A percentile compares a stretch with the other conserved stretches of the same genome.
Conservation (phyloP, 1,140 invertebrate genomes). For the Bombus fervidus region DNA sequence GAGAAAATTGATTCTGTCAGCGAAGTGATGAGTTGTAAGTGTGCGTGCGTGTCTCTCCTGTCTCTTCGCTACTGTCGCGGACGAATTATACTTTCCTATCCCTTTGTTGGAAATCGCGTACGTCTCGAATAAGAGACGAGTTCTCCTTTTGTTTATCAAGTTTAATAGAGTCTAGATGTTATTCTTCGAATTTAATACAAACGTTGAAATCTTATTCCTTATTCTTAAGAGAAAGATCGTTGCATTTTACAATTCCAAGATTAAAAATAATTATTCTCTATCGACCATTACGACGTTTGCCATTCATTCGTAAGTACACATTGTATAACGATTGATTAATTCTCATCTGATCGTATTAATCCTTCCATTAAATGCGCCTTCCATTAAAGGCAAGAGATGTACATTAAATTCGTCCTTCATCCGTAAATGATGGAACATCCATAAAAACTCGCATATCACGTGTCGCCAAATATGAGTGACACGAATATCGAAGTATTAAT, state of each 20-base stretch:
- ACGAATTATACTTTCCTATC: not conserved
- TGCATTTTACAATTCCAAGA: too few relatives aligned
- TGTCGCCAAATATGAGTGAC: not conserved
- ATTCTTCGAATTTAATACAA: not conserved
- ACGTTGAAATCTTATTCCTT: not conserved
- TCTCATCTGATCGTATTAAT: not conserved
- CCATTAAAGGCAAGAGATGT: not conserved
- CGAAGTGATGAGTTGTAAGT: not conserved
- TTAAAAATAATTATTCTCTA: too few relatives aligned
- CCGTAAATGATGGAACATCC: not conserved
- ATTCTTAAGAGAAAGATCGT: too few relatives aligned
- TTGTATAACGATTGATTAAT: not conserved
- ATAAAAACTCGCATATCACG: not conserved
- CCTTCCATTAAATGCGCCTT: not conserved
- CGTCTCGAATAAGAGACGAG: not conserved
- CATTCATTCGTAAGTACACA: not conserved
- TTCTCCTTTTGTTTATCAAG: not conserved
- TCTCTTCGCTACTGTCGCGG: not conserved
- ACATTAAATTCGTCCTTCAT: not conserved
- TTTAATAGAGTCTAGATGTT: not conserved
- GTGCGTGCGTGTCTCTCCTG: not conserved
- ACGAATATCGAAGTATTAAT: not conserved
- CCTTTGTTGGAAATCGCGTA: too few relatives aligned
- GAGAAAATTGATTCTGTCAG: slow-evolving; percentile 17
- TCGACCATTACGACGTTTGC: too few relatives aligned